These are phyloP conservation scores for Drymodes brunneopygia DNA, from an alignment of 2,113 vertebrate species.

Conservation along the genomic window DNA sequence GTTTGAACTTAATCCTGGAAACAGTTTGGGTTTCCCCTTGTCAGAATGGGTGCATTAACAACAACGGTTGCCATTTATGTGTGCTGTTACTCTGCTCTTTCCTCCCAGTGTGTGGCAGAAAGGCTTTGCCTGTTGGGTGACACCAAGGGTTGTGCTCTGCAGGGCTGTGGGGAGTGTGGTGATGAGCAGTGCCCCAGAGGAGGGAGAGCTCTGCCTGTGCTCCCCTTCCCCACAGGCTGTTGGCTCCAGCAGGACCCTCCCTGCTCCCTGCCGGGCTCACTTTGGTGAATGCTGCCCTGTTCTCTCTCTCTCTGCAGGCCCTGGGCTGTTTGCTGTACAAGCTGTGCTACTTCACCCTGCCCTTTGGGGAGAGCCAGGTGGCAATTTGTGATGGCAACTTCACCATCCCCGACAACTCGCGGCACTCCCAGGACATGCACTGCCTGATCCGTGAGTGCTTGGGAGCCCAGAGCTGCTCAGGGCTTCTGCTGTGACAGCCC, in stretches of 20 bases:
- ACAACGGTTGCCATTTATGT: not conserved
- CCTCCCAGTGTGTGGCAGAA: not conserved
- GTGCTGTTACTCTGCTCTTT: not conserved
- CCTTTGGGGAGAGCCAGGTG: constrained; percentile 98
- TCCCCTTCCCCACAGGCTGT: not conserved
- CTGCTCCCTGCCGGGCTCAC: not conserved
- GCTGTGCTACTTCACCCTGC: constrained; percentile 94
- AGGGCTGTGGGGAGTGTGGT: not conserved
- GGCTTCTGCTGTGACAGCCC: not conserved
- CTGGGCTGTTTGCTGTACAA: constrained; percentile 97
- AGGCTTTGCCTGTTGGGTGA: not conserved
- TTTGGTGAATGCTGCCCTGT: not conserved
- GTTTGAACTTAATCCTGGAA: not conserved
- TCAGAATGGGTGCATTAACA: not conserved
- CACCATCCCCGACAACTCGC: constrained; percentile 95
- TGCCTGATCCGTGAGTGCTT: constrained; percentile 93
- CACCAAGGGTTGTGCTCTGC: rapidly evolving
- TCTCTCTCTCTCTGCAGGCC: constrained; percentile 75
- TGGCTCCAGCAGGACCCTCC: not conserved
- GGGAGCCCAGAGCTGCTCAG: no score
- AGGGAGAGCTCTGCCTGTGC: not conserved
- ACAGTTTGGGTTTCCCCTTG: not conserved
- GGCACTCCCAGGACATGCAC: constrained; percentile 96
- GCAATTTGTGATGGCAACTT: constrained; percentile 98
- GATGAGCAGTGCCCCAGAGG: rapidly evolving